Base-by-base conservation (phyloP, 2,113 vertebrate genomes). In the Callorhinus ursinus region DNA sequence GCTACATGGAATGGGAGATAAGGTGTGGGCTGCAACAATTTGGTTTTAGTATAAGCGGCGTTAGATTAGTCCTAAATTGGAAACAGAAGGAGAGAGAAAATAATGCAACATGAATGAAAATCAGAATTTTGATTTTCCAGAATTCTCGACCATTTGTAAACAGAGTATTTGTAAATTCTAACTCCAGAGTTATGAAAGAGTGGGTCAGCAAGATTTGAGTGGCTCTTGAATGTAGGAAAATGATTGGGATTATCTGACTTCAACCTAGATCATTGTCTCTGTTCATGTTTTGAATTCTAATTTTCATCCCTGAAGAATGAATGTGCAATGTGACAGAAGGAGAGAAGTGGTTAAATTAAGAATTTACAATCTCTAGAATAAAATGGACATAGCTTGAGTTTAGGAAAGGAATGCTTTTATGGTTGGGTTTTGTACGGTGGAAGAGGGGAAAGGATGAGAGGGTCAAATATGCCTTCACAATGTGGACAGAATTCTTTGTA, bases 271-370 rank as follows among this genome's bases (percentile, higher is more conserved):
- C 46, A n/a, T 93, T 84, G 69, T 61, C 69, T 96, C 67, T 51
- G 72, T 88, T 93, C 1, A 0, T 86, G 92, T 92, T 96, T 97
- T 86, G 72, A 61, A 95, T 95, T 85, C 85, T 88, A 28, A 63
- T 86, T 92, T 72, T 86, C 39, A 77, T 80, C 65, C 55, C 26
- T 28, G 53, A 86, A 89, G 59, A 95, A 69, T 49, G 42, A 76
- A 26, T 39, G 14, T 88, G 61, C 14, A 77, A 2, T 77, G 57
- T 74, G 36, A 59, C 77, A 88, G 39, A 53, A 63, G 39, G 83
- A 57, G 46, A 86, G 67, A 88, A 96, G 59, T 36, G 71, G 10
- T 59, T 71, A 59, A 57, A 79, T 84, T 92, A 90, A 96, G n/a
- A 74, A 89, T 77, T 74, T 77, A n/a, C 49, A 95, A 26, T 88